Base-by-base conservation (phyloP, 2,113 vertebrate species). In the Girardinichthys multiradiatus region DNA sequence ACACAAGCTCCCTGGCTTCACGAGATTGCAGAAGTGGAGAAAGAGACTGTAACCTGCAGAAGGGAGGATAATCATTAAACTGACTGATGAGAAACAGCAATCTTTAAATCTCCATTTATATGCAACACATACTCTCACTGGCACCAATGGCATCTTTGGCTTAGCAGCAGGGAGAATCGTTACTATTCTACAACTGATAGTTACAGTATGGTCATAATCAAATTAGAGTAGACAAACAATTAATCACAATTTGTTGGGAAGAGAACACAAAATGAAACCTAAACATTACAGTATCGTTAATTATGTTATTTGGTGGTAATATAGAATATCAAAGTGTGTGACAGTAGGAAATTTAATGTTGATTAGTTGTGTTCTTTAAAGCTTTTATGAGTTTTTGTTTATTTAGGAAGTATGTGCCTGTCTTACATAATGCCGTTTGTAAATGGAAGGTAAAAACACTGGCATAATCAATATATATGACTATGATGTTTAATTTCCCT, bases 1-100 rank as follows among this genome's bases (percentile, higher is more conserved):
- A 64, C 68, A 68, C 48, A 8, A 28, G 64, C 45, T 69, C 2
- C 63, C 61, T 19, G 64, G 64, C 62, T 68, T 62, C 72, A 42
- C 39, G 13, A 59, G 57, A 27, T 42, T n/a, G 39, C 48, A 13
- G 39, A 77, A 76, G 79, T 75, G 77, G 72, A 58, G 59, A 77
- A 80, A 71, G 10, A 39, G 64, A 57, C 28, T 27, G 30, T 28
- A 64, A 79, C 64, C 29, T 59, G 76, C 15, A 73, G 64, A 74
- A 60, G 61, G 28, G 31, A 37, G 45, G 19, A 54, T 24, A 72
- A 51, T 57, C 26, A 33, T 39, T 48, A 57, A 72, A 58, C 28
- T 62, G 31, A 60, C 57, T 57, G 21, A 42, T 54, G 27, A 8
- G n/a, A 54, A 60, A 26, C 19, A 63, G 8, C 35, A 11, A 35